Conservation (phyloP, 2,797 vertebrate species). For the Huso huso region DNA sequence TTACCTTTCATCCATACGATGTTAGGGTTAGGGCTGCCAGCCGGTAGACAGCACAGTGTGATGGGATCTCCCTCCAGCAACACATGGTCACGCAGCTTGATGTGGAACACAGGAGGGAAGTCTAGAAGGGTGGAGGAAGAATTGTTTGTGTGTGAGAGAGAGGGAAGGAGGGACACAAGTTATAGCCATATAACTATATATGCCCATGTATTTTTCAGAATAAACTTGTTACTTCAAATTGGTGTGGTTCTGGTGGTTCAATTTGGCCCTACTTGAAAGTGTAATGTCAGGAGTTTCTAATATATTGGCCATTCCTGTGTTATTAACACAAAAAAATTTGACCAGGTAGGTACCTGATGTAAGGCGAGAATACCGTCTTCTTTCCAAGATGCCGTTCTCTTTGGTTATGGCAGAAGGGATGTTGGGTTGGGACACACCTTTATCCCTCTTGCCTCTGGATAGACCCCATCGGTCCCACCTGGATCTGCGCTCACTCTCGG, state of each 20-base stretch:
- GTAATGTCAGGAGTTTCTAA: no score
- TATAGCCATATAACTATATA: no score
- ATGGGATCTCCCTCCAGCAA: constrained; percentile 89
- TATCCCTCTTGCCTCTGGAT: constrained; percentile 73
- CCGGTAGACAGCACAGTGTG: constrained; percentile 91
- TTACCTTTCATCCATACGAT: constrained; percentile 92
- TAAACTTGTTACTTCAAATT: no score
- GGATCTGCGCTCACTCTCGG: constrained; percentile 59
- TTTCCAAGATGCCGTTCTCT: constrained; percentile 62
- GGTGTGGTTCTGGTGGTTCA: no score
- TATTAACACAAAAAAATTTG: neutral
- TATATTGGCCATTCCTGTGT: no score
- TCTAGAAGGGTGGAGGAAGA: constrained; percentile 49
- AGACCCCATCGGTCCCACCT: constrained; percentile 92
- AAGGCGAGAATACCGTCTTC: constrained; percentile 66
- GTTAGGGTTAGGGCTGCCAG: constrained; percentile 81
- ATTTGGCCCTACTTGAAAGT: no score
- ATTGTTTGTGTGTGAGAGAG: neutral
- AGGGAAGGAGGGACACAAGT: no score
- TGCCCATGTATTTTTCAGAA: no score
- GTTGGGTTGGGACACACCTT: constrained; percentile 79
- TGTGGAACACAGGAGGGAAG: constrained; percentile 92
- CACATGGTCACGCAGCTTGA: constrained; percentile 93
- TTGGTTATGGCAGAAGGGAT: constrained; percentile 73
- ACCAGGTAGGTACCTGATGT: constrained; percentile 68